Evolutionary conservation across 1,140 invertebrate genomes (phyloP).

Genomic region (Euschistus heros): DNA sequence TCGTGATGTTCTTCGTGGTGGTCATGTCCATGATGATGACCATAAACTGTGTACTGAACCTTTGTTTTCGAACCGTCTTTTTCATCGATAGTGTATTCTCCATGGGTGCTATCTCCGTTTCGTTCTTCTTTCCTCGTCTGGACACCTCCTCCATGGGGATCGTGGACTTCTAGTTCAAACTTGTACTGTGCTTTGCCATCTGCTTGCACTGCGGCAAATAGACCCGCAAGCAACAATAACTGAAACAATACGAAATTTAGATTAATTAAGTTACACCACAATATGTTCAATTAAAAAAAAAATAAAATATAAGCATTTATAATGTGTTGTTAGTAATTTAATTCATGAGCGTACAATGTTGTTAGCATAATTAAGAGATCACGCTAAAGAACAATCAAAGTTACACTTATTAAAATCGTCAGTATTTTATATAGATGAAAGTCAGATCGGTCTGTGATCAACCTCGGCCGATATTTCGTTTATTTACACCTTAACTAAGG

Average conservation of each 20-base stretch:
- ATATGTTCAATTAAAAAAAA: too few relatives aligned
- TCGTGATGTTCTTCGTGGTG: neutral
- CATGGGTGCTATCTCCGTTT: neutral
- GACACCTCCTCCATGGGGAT: neutral
- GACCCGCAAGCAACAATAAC: neutral
- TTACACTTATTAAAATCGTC: too few relatives aligned
- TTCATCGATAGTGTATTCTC: neutral
- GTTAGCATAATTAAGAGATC: too few relatives aligned
- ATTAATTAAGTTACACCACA: too few relatives aligned
- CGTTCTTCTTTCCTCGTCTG: constrained; percentile 8
- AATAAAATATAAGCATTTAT: too few relatives aligned
- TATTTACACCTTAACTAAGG: too few relatives aligned
- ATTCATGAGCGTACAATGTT: too few relatives aligned
- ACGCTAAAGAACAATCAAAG: too few relatives aligned
- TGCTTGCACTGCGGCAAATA: neutral
- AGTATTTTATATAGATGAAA: too few relatives aligned
- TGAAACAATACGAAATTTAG: neutral
- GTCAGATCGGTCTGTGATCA: too few relatives aligned
- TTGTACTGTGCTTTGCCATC: constrained; percentile 3
- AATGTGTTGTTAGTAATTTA: too few relatives aligned
- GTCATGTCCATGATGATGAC: neutral
- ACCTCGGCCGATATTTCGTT: too few relatives aligned
- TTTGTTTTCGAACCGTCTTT: neutral
- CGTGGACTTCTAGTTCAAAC: neutral
- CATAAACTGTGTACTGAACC: neutral